Conservation (phyloP, 37 sponge, comb jelly and placozoan genomes). For the Dysidea cf. avara region DNA sequence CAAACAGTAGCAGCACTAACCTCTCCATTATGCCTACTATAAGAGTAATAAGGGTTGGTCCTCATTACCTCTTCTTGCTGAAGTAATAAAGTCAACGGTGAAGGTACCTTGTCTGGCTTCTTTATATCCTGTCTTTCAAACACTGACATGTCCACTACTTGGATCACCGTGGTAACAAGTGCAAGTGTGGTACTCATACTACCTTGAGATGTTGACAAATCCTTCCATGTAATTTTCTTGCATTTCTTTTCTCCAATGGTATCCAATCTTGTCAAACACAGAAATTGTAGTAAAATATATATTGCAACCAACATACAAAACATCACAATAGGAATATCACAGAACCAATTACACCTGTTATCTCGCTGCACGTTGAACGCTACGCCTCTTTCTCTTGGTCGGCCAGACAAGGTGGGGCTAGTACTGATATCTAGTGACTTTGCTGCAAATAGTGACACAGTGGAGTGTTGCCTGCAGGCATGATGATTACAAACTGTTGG, state of each 20-base stretch:
- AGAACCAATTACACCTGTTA: constrained; percentile 7
- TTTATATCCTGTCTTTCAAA: constrained; percentile 35
- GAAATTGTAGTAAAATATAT: too few relatives aligned
- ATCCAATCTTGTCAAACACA: neutral
- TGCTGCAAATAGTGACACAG: constrained; percentile 7
- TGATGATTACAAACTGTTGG: neutral
- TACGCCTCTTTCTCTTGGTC: constrained; percentile 52
- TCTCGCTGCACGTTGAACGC: constrained; percentile 42
- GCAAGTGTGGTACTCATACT: too few relatives aligned
- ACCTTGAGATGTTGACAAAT: constrained; percentile 1
- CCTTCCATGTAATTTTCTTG: constrained; percentile 39
- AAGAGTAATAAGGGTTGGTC: constrained; percentile 72
- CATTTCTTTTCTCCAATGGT: constrained; percentile 11
- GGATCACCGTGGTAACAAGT: too few relatives aligned
- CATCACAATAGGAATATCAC: neutral
- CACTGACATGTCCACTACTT: constrained; percentile 17
- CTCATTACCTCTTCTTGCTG: constrained; percentile 41
- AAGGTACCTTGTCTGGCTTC: constrained; percentile 18
- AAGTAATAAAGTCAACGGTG: constrained; percentile 44
- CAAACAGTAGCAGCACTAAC: constrained; percentile 30
- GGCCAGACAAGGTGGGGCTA: constrained; percentile 47
- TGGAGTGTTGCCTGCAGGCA: neutral
- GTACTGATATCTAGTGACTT: constrained; percentile 70
- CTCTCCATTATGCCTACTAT: constrained; percentile 73
- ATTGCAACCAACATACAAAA: neutral